Base-by-base conservation (phyloP, 2,888 invertebrate genomes). In the Pyrocoelia pectoralis region DNA sequence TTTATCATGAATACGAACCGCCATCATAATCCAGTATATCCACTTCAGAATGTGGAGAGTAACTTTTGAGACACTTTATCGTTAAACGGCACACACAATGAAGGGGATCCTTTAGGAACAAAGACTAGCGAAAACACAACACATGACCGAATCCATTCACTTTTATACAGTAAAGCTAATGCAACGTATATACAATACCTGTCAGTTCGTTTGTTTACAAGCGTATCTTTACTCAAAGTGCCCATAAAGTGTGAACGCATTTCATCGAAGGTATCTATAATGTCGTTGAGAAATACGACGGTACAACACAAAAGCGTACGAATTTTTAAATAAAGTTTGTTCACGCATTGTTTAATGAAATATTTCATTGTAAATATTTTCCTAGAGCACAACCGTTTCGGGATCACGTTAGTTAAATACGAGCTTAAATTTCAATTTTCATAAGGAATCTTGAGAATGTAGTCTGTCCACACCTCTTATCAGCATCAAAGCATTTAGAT, bases 381-480 rank as follows among this genome's bases (percentile, higher is more conserved):
- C 24, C 9, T 41, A 43, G 40, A 41, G 33, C 8, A 33, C 50
- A 18, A 43, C 28, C 49, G 50, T 3, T 43, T 33, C 33, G 8
- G 17, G 43, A 43, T 15, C 18, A 18, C 24, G 24, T 24, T 24
- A 17, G 46, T 46, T 17, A n/a, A 14, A 17, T 46, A 10, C 17
- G n/a, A 46, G 46, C 43, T 40, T 58, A 46, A 58, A 51, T 52
- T 66, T 68, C 61, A 68, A 70, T 66, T 72, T 75, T 74, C 74
- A 65, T 52, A 63, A 65, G 76, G 79, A 76, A 79, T 78, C 72
- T 64, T 28, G 70, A 68, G 78, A 79, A 79, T 79, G 78, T 71
- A 69, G 74, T 73, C 72, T 72, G 72, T 75, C 73, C 73, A 74
- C 75, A 74, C 76, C 74, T 74, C 73, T 19, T 48, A 51, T 38